Conservation (phyloP, 2,888 invertebrate species). For the Girardia tigrina region DNA sequence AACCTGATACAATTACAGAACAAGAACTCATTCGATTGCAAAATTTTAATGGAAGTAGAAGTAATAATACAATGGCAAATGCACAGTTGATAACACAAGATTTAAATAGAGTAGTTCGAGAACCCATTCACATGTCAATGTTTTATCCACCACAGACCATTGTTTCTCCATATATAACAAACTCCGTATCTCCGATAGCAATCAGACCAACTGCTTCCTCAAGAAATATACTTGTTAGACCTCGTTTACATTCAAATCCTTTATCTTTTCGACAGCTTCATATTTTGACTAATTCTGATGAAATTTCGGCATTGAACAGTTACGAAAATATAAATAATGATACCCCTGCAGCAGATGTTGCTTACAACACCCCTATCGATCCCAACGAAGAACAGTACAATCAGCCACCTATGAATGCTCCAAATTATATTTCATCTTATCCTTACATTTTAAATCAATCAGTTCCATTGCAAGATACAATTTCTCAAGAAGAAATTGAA, state of each 20-base stretch:
- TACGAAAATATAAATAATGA: background rate
- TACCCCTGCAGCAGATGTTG: background rate
- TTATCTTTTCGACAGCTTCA: background rate
- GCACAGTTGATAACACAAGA: background rate
- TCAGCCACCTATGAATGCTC: background rate
- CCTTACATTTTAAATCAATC: background rate
- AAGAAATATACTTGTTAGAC: background rate
- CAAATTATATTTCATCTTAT: background rate
- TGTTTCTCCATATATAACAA: background rate
- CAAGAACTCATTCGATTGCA: background rate
- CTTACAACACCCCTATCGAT: background rate
- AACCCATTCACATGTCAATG: background rate
- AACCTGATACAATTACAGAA: background rate
- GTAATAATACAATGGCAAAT: background rate
- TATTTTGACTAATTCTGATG: background rate
- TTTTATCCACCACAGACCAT: background rate
- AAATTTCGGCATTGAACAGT: background rate
- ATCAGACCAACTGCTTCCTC: background rate
- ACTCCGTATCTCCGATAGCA: background rate
- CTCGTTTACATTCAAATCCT: background rate
- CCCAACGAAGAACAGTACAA: background rate
- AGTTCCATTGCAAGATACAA: background rate
- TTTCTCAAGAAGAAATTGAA: background rate
- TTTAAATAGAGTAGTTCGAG: background rate
- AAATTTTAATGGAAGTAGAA: background rate